Base-by-base conservation (phyloP, 2,797 vertebrate genomes). In the Scarus forsteni region DNA sequence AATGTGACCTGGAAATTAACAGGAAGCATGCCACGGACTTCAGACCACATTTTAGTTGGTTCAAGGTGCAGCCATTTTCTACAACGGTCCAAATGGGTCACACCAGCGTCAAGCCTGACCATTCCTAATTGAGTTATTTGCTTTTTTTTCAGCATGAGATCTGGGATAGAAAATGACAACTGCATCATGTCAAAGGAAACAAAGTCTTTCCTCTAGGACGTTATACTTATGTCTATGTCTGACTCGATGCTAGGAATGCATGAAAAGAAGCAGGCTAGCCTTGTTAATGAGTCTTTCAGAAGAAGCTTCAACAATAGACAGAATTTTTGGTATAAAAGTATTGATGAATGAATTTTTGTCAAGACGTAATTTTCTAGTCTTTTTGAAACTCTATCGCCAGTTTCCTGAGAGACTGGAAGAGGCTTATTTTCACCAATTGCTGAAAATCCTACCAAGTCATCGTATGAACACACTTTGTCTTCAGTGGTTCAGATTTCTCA, bases 401-500 rank as follows among this genome's bases (percentile, higher is more conserved):
- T 66, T 74, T 67, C 11, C 50, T 14, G 39, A 27, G 16, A 27
- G 18, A 70, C 69, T 48, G 48, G 18, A 64, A 12, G 8, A 27
- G 1, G 8, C 43, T 53, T 46, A 71, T 65, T 76, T n/a, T 60
- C 15, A 54, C 7, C 35, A 73, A 77, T 77, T 59, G 65, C 10
- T 51, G 52, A 10, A 13, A 48, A 42, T 53, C n/a, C 54, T 34
- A 56, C 45, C 59, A 50, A 76, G 39, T 73, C 42, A 60, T 62
- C 62, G 64, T 60, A 72, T 54, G 67, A 81, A 54, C 43, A 56
- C 78, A 62, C 49, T 76, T 72, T 71, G 66, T 85, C 56, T 78
- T 83, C 45, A 36, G 67, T 73, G 78, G 58, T 58, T 83, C 75
- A 65, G 34, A 78, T 79, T 79, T 35, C 51, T 51, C 50, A 67